Base-by-base conservation (phyloP, 2,113 vertebrate genomes). In the Microtus ochrogaster region DNA sequence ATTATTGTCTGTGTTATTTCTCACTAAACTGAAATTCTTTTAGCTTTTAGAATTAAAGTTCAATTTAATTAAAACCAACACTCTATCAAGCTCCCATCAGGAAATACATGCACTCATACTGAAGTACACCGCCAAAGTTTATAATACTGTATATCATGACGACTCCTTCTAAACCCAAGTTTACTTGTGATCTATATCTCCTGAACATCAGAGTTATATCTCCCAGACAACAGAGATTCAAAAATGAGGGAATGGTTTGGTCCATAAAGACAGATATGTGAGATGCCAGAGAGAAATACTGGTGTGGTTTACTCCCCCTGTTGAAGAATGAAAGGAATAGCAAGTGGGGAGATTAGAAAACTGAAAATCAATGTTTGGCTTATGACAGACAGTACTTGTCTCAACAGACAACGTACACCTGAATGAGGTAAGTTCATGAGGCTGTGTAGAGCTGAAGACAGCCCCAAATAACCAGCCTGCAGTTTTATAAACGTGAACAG, bases 81-180 rank as follows among this genome's bases (percentile, higher is more conserved):
- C 89, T 72, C 68, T 41, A 73, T 82, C 47, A 91, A 68, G 16
- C 65, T 95, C 83, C 28, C 30, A 81, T 76, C 21, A 85, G 65
- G 9, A 7, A 22, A 44, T 22, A 73, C 7, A 73, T 28, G 72
- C 55, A 85, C 19, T 86, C 74, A 93, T 3, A 65, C 65, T 72
- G 49, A 92, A 90, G 39, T 83, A 73, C 12, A 90, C 10, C 61
- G 63, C 28, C 41, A 88, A 81, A 94, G 55, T 30, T 10, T 49
- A 79, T 6, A 76, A 44, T 68, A 94, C 19, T 81, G 39, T 79
- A 79, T 41, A 73, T 0, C 39, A 90, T n/a, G 17, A 82, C 22
- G 30, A 90, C 19, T 91, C 68, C 55, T 74, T 95, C 92, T 92
- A 92, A 93, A 81, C 26, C 72, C 49, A 95, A 79, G 36, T 81